A percentile compares a stretch with the other conserved stretches of the same genome.
Evolutionary conservation across 2,888 invertebrate genomes (phyloP).

Genomic region (Mythimna loreyi): DNA sequence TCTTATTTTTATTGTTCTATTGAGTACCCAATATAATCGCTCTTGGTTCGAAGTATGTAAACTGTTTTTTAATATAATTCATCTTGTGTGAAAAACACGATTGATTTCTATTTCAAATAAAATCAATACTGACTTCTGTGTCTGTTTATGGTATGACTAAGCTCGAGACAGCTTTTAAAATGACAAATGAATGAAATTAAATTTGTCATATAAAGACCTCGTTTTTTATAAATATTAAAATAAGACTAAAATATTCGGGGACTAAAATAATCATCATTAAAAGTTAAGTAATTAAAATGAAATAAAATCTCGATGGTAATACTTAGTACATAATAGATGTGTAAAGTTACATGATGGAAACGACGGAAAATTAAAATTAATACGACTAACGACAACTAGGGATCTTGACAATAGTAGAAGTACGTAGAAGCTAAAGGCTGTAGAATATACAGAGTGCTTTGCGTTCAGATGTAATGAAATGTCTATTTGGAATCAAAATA

Average conservation of each 20-base stretch:
- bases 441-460: slow-evolving; percentile 84
- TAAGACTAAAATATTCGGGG: slow-evolving; percentile 39
- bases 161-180: slow-evolving; percentile 33
- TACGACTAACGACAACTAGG: slow-evolving; percentile 79
- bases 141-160: slow-evolving; percentile 31
- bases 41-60: slow-evolving; percentile 26
- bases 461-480: slow-evolving; percentile 73
- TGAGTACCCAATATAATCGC: slow-evolving; percentile 17
- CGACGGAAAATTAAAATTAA: slow-evolving; percentile 65
- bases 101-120: slow-evolving; percentile 45
- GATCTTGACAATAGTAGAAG: slow-evolving; percentile 89
- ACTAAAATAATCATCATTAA: slow-evolving; percentile 43
- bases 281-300: slow-evolving; percentile 38
- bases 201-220: slow-evolving; percentile 22
- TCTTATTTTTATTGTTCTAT: slow-evolving; percentile 25
- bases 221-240: slow-evolving; percentile 36
- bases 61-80: slow-evolving; percentile 18
- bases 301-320: slow-evolving; percentile 62
- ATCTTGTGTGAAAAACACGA: slow-evolving; percentile 4
- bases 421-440: slow-evolving; percentile 87
- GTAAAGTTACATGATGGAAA: slow-evolving; percentile 57
- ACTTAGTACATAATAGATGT: slow-evolving; percentile 45
- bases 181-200: slow-evolving; percentile 25
- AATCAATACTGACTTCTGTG: slow-evolving; percentile 16
- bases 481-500: slow-evolving; percentile 77